Evolutionary conservation across 2,888 invertebrate genomes (phyloP), one percentile per base, ranked within the genome.

Genomic region (Oxystoma pomonae): DNA sequence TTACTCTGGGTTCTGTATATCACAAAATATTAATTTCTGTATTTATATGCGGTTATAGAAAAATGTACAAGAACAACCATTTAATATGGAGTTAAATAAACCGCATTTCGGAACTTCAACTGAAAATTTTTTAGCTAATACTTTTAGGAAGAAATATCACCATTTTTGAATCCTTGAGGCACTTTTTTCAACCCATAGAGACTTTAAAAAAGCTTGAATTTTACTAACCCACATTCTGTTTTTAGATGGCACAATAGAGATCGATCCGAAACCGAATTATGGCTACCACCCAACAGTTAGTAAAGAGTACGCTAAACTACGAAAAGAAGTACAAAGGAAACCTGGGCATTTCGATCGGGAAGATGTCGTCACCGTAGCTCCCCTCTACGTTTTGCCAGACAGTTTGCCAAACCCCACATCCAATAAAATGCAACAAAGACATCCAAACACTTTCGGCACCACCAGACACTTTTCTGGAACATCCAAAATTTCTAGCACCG

Each of bases 271-370:
- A 65, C 81, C 83, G 57, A 81, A 83, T 70, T 83, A 82, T 70
- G 83, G 82, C 18, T 78, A 82, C 18, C 81, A 80, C 69, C 83
- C 83, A 17, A 81, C 79, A 53, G 80, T 84, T 59, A 83, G 83
- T 71, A 82, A 83, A 73, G 83, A 83, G 67, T 83, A 83, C 68
- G 82, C 83, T 3, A 83, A 84, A 71, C 76, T 83, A 58, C 79
- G 82, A 18, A 83, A 83, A 72, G 82, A 83, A 74, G 74, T 75
- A 52, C 71, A 75, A 62, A 66, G 65, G 16, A 62, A 55, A 2
- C 68, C 67, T 7, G 57, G 58, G 49, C 60, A 65, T 55, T 57
- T 65, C 1, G 65, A 67, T 20, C 63, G 57, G 20, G 50, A 61
- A 20, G 62, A 56, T 16, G 64, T 67, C 16, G 68, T 68, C 20